Conservation (phyloP, 2,113 vertebrate species). For the Sclerurus mexicanus region DNA sequence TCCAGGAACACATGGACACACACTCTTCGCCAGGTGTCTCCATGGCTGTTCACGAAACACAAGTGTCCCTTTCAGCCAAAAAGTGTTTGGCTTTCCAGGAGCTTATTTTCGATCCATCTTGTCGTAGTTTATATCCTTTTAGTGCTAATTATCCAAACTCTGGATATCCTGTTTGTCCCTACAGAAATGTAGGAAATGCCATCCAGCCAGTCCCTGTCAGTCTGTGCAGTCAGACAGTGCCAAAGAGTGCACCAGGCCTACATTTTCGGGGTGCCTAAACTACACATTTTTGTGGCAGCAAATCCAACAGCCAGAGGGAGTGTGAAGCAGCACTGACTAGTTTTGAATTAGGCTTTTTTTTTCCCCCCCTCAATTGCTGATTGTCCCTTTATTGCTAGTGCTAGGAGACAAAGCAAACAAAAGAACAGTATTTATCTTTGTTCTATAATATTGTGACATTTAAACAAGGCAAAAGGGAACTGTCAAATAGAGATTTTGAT, state of each 20-base stretch:
- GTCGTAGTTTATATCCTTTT: neutral
- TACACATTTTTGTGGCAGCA: neutral
- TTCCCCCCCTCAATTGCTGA: neutral
- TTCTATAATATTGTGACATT: conserved; percentile 2
- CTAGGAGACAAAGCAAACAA: conserved; percentile 14
- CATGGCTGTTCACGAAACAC: rapidly evolving
- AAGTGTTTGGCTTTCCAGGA: neutral
- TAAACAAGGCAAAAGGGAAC: neutral
- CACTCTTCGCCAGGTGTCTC: neutral
- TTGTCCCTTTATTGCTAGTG: neutral
- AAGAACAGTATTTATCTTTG: conserved; percentile 10
- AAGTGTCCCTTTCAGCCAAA: neutral
- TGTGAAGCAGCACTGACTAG: neutral
- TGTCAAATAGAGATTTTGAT: neutral
- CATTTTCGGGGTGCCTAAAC: neutral
- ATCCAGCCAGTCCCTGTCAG: neutral
- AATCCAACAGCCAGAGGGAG: neutral
- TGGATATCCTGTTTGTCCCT: neutral
- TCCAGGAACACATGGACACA: neutral
- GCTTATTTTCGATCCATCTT: neutral
- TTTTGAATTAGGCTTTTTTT: neutral
- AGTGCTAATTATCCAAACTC: neutral
- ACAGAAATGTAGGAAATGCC: neutral
- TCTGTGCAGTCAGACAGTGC: neutral
- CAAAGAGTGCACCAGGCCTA: neutral